Conservation (phyloP, 64 coral and sea anemone genomes). For the Montipora capricornis region DNA sequence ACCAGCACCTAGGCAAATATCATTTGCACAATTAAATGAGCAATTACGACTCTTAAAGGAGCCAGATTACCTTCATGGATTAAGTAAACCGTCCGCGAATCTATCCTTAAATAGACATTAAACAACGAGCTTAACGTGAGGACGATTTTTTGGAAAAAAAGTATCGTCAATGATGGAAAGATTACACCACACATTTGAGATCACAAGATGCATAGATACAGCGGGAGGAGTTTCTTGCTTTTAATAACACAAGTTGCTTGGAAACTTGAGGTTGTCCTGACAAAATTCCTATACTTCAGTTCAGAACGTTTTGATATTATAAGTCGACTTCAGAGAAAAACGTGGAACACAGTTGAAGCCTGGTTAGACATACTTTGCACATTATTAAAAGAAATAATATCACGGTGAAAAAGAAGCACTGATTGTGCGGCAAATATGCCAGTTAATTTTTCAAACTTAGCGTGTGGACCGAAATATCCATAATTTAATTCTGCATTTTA, state of each 20-base stretch:
- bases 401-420: no score
- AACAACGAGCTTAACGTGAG: no score
- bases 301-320: not conserved
- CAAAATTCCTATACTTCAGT: conserved; percentile 31
- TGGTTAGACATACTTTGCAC: not conserved
- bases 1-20: conserved; percentile 30
- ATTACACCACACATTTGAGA: not conserved
- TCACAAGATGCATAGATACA: not conserved
- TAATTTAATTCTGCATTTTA: no score
- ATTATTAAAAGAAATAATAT: no score
- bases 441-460: no score
- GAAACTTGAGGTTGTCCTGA: not conserved
- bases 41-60: conserved; percentile 1
- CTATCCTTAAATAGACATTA: not conserved
- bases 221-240: not conserved
- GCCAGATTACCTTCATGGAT: not conserved
- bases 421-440: no score
- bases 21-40: conserved; percentile 45
- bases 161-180: no score
- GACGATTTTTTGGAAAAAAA: not conserved
- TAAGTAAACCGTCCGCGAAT: not conserved
- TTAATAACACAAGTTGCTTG: not conserved
- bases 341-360: not conserved
- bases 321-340: not conserved
- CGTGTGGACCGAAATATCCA: not conserved